Evolutionary conservation across 2,797 vertebrate genomes (phyloP), one percentile per base, ranked within the genome.

Genomic region (Sciurus vulgaris): DNA sequence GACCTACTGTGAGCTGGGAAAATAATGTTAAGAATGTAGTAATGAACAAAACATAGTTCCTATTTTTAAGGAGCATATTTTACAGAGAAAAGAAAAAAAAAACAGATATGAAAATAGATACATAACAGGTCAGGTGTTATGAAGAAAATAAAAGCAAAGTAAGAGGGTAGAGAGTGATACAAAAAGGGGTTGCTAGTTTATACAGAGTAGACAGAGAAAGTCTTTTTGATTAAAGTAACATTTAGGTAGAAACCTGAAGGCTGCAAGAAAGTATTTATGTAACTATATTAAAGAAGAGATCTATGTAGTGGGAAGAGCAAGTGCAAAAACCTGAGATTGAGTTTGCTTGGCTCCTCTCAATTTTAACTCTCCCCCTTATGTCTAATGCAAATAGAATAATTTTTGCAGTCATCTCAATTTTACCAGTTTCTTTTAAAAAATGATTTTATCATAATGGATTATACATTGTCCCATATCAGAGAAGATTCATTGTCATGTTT

Each of bases 341-440:
- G 47, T 1, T 8, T 77, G 2, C 26, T 35, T 89, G 38, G 7
- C 30, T 74, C 41, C 77, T 41, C 28, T 93, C 44, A 30, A 20
- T 51, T 93, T 47, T 56, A 51, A 56, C 15, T 24, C 9, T 69
- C 9, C n/a, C 17, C 49, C 47, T 28, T 41, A 44, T 61, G 74
- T 89, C 38, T 56, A 51, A 63, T 35, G 18, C 35, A 89, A 86
- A 95, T 17, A 56, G 26, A 20, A 67, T 84, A 15, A 76, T 93
- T 41, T 79, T 51, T 83, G 17, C 63, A 81, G 3, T 35, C 1
- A 67, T 28, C 33, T 30, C 28, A 74, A 56, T 93, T 94, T 90
- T 65, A 76, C 51, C 47, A 84, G 30, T 90, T 96, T 93, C 24
- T 94, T 92, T 77, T 87, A 51, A 74, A 90, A 74, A 91, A 93